Evolutionary conservation across 2,113 vertebrate species (phyloP).

Genomic region (Theristicus caerulescens): DNA sequence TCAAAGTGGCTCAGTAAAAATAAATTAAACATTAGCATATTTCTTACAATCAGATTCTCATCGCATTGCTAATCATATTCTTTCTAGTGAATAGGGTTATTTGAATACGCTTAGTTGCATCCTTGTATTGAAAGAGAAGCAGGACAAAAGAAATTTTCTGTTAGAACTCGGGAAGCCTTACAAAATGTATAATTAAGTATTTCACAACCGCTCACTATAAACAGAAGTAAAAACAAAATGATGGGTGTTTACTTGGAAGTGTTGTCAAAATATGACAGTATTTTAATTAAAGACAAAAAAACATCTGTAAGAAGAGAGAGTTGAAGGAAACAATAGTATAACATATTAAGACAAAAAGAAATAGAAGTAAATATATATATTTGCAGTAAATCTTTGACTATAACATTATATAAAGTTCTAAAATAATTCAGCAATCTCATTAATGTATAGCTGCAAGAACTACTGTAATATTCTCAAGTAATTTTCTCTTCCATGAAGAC

Average conservation of each 20-base stretch:
- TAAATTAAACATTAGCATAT: slow-evolving; percentile 12
- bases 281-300: slow-evolving; percentile 31
- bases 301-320: background rate
- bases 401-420: background rate
- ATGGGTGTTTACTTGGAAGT: background rate
- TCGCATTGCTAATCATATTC: slow-evolving; percentile 16
- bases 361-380: background rate
- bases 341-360: background rate
- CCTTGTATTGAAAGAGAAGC: background rate
- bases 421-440: background rate
- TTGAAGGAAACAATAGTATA: background rate
- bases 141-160: slow-evolving; percentile 7
- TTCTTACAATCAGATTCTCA: slow-evolving; percentile 32
- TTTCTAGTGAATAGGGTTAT: background rate
- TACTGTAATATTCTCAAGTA: background rate
- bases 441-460: background rate
- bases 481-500: background rate
- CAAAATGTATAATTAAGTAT: background rate
- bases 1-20: background rate
- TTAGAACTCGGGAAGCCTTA: background rate
- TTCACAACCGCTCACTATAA: background rate
- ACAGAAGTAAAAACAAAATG: background rate
- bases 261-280: slow-evolving; percentile 10
- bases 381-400: background rate
- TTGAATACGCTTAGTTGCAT: background rate